Conservation (phyloP, 2,888 invertebrate genomes). For the Oeneis ivallda region DNA sequence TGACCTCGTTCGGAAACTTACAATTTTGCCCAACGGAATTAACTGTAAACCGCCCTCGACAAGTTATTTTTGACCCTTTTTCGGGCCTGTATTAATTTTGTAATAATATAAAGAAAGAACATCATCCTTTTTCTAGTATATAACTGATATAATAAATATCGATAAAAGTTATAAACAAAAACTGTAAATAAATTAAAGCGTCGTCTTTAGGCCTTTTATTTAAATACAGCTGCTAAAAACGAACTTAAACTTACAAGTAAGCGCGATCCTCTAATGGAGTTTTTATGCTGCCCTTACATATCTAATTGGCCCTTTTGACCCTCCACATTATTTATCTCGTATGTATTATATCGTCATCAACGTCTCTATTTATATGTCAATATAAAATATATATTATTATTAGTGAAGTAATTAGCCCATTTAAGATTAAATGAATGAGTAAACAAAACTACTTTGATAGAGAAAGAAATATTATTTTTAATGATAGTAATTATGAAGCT, state of each 20-base stretch:
- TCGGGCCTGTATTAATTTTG: no score
- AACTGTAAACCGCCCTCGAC: not conserved
- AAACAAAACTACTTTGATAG: slow-evolving; percentile 36
- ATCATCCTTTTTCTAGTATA: not conserved
- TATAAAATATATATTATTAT: slow-evolving; percentile 21
- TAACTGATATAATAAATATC: not conserved
- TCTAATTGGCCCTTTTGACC: slow-evolving; percentile 27
- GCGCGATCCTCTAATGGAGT: not conserved
- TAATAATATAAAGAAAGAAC: slow-evolving; percentile 1
- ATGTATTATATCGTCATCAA: slow-evolving; percentile 18
- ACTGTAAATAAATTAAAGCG: slow-evolving; percentile 20
- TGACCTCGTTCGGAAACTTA: slow-evolving; percentile 30
- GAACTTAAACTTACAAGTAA: slow-evolving; percentile 11
- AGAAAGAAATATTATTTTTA: slow-evolving; percentile 26
- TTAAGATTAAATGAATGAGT: slow-evolving; percentile 31
- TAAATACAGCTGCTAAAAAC: slow-evolving; percentile 31
- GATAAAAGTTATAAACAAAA: slow-evolving; percentile 18
- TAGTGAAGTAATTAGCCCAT: slow-evolving; percentile 29
- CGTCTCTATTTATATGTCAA: slow-evolving; percentile 12
- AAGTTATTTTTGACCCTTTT: no score
- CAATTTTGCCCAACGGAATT: not conserved
- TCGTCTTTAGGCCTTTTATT: slow-evolving; percentile 32
- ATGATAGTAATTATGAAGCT: slow-evolving; percentile 27
- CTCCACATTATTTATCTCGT: slow-evolving; percentile 21
- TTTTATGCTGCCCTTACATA: slow-evolving; percentile 20